These are phyloP conservation scores for Sarcoramphus papa DNA, from an alignment of 2,797 vertebrate species.

Conservation along the genomic window DNA sequence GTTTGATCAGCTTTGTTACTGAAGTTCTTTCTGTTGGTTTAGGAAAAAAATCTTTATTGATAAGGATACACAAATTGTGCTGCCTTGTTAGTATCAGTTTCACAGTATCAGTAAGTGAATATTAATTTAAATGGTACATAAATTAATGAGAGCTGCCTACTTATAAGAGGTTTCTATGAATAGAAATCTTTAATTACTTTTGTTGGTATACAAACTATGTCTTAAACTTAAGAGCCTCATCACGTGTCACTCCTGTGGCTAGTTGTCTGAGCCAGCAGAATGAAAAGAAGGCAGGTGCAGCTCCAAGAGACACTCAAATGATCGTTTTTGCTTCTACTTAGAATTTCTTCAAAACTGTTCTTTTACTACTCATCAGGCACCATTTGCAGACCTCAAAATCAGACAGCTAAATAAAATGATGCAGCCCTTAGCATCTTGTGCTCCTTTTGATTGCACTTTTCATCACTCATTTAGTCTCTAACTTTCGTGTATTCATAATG, in stretches of 20 bases:
- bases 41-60: neutral
- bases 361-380: too few relatives aligned
- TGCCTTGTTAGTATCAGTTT: neutral
- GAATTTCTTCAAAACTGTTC: too few relatives aligned
- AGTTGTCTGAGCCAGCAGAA: too few relatives aligned
- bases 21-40: neutral
- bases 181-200: neutral
- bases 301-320: too few relatives aligned
- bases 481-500: too few relatives aligned
- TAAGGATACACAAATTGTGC: slow-evolving; percentile 12
- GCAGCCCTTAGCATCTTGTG: too few relatives aligned
- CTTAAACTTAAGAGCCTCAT: neutral
- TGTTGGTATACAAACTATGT: neutral
- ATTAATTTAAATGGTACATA: slow-evolving; percentile 19
- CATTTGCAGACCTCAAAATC: too few relatives aligned
- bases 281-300: too few relatives aligned
- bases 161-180: neutral
- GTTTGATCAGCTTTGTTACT: slow-evolving; percentile 38
- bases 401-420: too few relatives aligned
- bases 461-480: too few relatives aligned
- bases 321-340: too few relatives aligned
- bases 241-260: neutral
- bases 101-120: slow-evolving; percentile 19
- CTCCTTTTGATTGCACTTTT: too few relatives aligned
- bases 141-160: slow-evolving; percentile 9